Conservation (phyloP, 2,797 vertebrate genomes). For the Geotrypetes seraphini region DNA sequence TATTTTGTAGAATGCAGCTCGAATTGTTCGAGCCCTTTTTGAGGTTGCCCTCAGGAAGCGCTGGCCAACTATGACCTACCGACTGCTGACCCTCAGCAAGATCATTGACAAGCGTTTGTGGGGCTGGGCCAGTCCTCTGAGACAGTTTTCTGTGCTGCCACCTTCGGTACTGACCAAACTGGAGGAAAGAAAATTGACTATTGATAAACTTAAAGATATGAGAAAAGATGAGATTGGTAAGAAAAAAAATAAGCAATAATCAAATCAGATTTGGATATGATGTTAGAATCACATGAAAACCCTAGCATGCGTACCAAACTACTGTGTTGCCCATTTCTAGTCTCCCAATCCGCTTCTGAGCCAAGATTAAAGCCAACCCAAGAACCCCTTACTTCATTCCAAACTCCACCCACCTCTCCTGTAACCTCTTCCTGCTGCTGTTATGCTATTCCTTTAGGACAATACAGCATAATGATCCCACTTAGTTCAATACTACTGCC, state of each 20-base stretch:
- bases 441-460: too few relatives aligned
- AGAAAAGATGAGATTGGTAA: conserved; percentile 96
- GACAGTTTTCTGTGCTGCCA: conserved; percentile 79
- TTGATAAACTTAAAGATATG: conserved; percentile 96
- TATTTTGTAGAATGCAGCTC: conserved; percentile 81
- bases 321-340: too few relatives aligned
- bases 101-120: conserved; percentile 92
- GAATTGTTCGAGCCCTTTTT: conserved; percentile 89
- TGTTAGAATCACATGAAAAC: too few relatives aligned
- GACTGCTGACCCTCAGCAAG: conserved; percentile 90
- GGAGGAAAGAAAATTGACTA: conserved; percentile 83
- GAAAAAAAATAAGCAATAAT: conserved; percentile 26
- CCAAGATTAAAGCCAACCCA: too few relatives aligned
- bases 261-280: too few relatives aligned
- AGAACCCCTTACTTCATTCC: too few relatives aligned
- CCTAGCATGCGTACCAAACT: too few relatives aligned
- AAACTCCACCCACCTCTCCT: too few relatives aligned
- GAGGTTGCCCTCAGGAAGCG: conserved; percentile 91
- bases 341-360: too few relatives aligned
- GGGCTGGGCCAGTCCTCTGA: conserved; percentile 84
- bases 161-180: conserved; percentile 68
- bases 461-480: too few relatives aligned
- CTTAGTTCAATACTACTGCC: too few relatives aligned
- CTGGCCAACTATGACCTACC: conserved; percentile 92
- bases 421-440: too few relatives aligned